Percentiles rank a stretch among this genome's conserved stretches.
These are phyloP conservation scores for Ostrea edulis DNA, from an alignment of 1,140 invertebrate genomes.

Conservation along the genomic window DNA sequence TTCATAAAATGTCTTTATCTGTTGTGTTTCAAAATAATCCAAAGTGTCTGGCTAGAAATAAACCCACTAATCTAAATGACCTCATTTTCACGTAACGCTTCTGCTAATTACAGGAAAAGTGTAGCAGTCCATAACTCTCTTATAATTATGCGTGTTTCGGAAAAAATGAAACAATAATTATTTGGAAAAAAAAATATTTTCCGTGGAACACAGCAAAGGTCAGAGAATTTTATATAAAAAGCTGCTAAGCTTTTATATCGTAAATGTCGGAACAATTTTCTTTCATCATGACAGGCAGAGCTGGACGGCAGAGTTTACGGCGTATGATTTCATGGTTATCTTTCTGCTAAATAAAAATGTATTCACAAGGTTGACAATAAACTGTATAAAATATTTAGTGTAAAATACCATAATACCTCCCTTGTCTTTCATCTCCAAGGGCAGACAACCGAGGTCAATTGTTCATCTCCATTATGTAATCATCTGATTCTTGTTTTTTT, in stretches of 20 bases:
- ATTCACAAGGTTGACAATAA: no score
- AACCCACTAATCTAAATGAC: slow-evolving; percentile 31
- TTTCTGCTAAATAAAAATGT: neutral
- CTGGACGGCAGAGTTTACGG: no score
- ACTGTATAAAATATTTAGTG: no score
- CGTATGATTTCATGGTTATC: no score
- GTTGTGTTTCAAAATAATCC: slow-evolving; percentile 29
- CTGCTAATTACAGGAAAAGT: slow-evolving; percentile 19
- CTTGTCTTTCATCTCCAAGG: neutral
- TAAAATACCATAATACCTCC: no score
- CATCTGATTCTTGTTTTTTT: neutral
- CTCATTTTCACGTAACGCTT: slow-evolving; percentile 18
- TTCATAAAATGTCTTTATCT: slow-evolving; percentile 36
- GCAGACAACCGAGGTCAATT: neutral
- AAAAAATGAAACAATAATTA: neutral
- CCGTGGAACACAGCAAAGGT: neutral
- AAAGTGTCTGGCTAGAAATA: slow-evolving; percentile 28
- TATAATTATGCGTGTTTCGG: neutral
- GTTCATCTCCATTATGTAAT: neutral
- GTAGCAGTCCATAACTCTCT: neutral
- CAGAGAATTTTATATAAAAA: neutral
- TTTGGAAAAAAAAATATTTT: neutral
- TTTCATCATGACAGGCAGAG: neutral
- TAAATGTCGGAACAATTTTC: neutral
- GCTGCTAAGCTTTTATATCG: no score